phyloP scores from a whole-genome alignment of 2,888 invertebrate species.

The Neocrepidodera transversa region DNA sequence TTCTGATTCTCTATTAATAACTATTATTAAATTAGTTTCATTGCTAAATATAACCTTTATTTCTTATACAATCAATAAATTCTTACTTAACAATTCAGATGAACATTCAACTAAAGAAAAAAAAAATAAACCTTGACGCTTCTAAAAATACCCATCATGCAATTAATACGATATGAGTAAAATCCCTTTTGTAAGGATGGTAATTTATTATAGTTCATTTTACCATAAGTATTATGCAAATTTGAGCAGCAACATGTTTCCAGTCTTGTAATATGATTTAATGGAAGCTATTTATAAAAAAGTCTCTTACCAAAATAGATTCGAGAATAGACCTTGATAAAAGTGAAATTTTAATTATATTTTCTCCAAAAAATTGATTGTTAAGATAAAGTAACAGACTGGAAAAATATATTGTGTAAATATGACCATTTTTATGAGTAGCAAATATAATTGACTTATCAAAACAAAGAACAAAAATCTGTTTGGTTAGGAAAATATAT shows the following conservation, averaged over 20 bases:
- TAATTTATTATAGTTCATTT: background rate
- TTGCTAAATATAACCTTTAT: background rate
- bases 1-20: too few species aligned
- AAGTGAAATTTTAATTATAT: background rate
- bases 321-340: background rate
- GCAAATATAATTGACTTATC: too few species aligned
- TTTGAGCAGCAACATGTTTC: constrained; percentile 4
- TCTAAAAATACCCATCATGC: constrained; percentile 10
- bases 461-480: too few species aligned
- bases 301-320: constrained; percentile 1
- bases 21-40: background rate
- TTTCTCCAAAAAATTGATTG: too few species aligned
- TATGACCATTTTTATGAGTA: too few species aligned
- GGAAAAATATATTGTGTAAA: too few species aligned
- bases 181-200: background rate
- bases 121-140: constrained; percentile 3
- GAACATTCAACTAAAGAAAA: background rate
- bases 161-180: constrained; percentile 1
- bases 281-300: constrained; percentile 4
- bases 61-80: background rate
- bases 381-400: too few species aligned
- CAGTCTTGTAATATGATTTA: background rate
- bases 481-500: too few species aligned
- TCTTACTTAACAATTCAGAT: constrained; percentile 5
- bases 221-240: constrained; percentile 3